These are phyloP conservation scores for Tachina grossa DNA, from an alignment of 2,888 invertebrate genomes.

Conservation along the genomic window DNA sequence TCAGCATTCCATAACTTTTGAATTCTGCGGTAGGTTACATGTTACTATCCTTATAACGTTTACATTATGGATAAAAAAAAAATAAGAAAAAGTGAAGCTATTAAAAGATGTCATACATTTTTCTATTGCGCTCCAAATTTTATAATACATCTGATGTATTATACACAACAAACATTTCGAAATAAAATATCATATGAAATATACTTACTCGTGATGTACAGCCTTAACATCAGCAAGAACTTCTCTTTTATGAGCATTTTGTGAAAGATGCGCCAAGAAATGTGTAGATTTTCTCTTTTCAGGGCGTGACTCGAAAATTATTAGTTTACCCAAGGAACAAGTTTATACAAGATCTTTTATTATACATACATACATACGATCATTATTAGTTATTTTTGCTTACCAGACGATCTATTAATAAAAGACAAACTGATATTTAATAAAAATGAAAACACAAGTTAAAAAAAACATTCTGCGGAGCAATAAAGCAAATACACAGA, in stretches of 20 bases:
- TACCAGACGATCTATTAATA: constrained; percentile 43
- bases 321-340: constrained; percentile 77
- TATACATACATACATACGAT: background rate
- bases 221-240: constrained; percentile 22
- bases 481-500: no score
- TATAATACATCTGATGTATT: no score
- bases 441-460: constrained; percentile 40
- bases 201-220: constrained; percentile 5
- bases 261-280: constrained; percentile 31
- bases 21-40: background rate
- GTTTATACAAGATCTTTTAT: constrained; percentile 57
- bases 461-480: background rate
- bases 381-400: constrained; percentile 6
- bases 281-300: constrained; percentile 55
- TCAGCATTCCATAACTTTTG: background rate
- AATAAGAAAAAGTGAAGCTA: no score
- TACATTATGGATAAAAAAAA: background rate
- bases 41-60: background rate
- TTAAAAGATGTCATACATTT: no score
- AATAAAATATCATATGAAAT: background rate
- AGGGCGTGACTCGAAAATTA: constrained; percentile 79
- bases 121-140: no score
- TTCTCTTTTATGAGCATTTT: constrained; percentile 2
- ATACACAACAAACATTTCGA: background rate
- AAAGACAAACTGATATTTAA: constrained; percentile 27